phyloP scores from a whole-genome alignment of 1,140 invertebrate species.

The Metopolophium dirhodum region DNA sequence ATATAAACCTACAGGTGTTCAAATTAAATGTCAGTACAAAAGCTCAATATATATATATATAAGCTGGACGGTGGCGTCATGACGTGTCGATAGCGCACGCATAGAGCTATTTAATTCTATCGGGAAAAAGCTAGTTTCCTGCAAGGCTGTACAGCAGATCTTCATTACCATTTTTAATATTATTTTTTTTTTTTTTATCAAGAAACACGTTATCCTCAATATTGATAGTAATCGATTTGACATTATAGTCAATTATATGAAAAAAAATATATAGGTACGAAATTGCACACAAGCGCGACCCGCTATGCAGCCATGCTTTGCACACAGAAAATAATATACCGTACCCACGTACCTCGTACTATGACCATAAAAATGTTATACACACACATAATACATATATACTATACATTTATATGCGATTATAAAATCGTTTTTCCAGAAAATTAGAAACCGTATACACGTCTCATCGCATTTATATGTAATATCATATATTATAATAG shows the following conservation, averaged over 20 bases:
- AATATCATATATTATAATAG: background rate
- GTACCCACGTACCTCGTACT: background rate
- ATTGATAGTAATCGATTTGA: constrained; percentile 9
- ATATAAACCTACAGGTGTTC: background rate
- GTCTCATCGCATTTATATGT: background rate
- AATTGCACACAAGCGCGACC: background rate
- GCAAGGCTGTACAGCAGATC: background rate
- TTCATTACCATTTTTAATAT: constrained; percentile 3
- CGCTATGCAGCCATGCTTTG: background rate
- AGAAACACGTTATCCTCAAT: constrained; percentile 4
- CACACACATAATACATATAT: background rate
- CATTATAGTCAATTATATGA: background rate
- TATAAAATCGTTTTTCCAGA: constrained; percentile 14
- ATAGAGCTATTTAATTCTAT: background rate
- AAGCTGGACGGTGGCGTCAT: too few species aligned
- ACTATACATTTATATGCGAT: background rate
- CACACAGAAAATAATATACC: background rate
- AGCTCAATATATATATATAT: background rate
- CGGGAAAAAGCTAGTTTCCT: background rate
- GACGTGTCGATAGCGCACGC: background rate
- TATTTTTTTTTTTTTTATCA: background rate
- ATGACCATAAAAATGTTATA: background rate
- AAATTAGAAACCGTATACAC: constrained; percentile 8
- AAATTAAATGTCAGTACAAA: background rate
- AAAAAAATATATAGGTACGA: background rate